A percentile compares a stretch with the other conserved stretches of the same genome.
Conservation (phyloP, 1,140 invertebrate species). For the Carposina sasakii region DNA sequence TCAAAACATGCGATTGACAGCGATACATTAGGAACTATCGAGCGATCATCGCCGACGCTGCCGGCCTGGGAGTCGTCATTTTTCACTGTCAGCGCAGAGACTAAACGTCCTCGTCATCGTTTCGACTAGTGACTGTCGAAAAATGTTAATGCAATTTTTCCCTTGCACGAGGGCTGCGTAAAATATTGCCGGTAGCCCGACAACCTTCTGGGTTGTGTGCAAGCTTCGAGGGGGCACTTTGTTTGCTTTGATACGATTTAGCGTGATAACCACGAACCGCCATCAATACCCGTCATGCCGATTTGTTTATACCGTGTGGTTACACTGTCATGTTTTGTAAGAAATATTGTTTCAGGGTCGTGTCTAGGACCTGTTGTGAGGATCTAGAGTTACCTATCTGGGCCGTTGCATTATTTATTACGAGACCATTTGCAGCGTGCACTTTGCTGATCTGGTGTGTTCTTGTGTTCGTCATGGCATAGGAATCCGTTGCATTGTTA, state of each 20-base stretch:
- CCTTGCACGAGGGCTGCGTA: conserved; percentile 27
- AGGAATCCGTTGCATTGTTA: conserved; percentile 51
- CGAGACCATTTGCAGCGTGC: too few species aligned
- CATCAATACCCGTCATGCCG: conserved; percentile 34
- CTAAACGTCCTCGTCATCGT: conserved; percentile 55
- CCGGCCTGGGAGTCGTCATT: conserved; percentile 51
- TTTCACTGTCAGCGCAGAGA: conserved; percentile 59
- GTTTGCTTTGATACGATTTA: conserved; percentile 27
- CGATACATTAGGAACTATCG: conserved; percentile 65
- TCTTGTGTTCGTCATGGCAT: conserved; percentile 45
- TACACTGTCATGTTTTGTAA: conserved; percentile 31
- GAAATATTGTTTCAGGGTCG: conserved; percentile 28
- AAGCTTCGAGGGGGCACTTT: conserved; percentile 15
- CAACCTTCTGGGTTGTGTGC: conserved; percentile 22
- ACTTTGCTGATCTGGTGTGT: conserved; percentile 43
- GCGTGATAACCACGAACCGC: conserved; percentile 20
- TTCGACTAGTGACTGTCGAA: conserved; percentile 57
- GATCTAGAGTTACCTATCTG: too few species aligned
- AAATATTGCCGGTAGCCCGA: conserved; percentile 31
- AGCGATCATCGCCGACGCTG: conserved; percentile 40
- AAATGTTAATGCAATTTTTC: conserved; percentile 54
- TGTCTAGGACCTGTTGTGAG: conserved; percentile 23
- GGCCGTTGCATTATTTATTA: too few species aligned
- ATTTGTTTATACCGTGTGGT: conserved; percentile 25
- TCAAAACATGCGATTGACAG: conserved; percentile 63